Evolutionary conservation across 2,888 invertebrate genomes (phyloP), one percentile per base, ranked within the genome.

Genomic region (Drosophila anomalata): DNA sequence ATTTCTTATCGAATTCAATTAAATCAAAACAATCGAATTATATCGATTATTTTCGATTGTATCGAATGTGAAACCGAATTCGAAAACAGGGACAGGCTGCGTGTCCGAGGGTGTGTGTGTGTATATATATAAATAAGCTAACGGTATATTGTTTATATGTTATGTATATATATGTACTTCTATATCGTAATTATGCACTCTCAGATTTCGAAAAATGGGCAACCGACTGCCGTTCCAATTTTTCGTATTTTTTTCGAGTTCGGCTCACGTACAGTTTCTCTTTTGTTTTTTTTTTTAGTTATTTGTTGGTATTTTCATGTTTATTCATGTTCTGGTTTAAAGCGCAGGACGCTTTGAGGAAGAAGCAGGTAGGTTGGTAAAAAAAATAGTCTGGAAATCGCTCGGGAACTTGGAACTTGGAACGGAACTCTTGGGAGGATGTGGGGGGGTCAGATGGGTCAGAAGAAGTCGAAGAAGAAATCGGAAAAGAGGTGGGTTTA

Each of bases 71-170:
- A 41, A 22, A 41, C 11, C n/a, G 11, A 24, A 48, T 60, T 48
- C 17, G 47, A 61, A 48, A 29, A n/a, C n/a, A 41, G 48, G 61
- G 48, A 60, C 48, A 60, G 48, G 11, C 50, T 54, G 70, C 12
- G 59, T 59, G 39, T 53, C 44, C 50, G 12, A 50, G 42, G 58
- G 41, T 68, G 39, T 63, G 31, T 63, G 33, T 51, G 33, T 69
- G 42, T 69, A 29, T 70, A 48, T 82, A 79, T 85, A 82, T 85
- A 79, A 79, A 79, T 79, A 79, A 79, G 79, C 79, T 84, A 79
- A 80, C 79, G 79, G 70, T 79, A 79, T 79, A 78, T 79, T 80
- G 67, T 62, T 46, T 72, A 62, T 73, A 75, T 80, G 63, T 80
- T 78, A 55, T 68, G 41, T 68, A 57, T 78, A 83, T 80, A 69